Evolutionary conservation across 30 jellyfish, hydroid and myxozoan species (phyloP).

Genomic region (Nemopilema nomurai): DNA sequence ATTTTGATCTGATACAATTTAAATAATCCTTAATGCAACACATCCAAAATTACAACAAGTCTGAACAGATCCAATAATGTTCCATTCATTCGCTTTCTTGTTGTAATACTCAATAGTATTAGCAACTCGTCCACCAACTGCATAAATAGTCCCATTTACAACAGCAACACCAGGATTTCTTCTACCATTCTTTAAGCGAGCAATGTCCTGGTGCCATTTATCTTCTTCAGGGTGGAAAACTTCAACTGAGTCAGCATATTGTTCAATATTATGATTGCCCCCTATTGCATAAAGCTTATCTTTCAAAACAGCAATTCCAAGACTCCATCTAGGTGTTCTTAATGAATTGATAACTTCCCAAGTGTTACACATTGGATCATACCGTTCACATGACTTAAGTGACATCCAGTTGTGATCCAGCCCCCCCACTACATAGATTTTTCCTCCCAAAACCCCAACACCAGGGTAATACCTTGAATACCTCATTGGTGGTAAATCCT

Average conservation of each 20-base stretch:
- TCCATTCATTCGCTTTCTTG: slow-evolving; percentile 78
- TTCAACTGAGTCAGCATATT: slow-evolving; percentile 94
- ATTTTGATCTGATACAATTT: not conserved
- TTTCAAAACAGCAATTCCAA: slow-evolving; percentile 88
- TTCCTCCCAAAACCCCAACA: slow-evolving; percentile 87
- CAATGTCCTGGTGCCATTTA: slow-evolving; percentile 75
- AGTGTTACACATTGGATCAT: slow-evolving; percentile 69
- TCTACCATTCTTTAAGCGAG: slow-evolving; percentile 90
- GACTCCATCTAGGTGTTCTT: slow-evolving; percentile 91
- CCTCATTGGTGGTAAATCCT: slow-evolving; percentile 77
- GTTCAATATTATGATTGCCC: slow-evolving; percentile 94
- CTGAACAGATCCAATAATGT: slow-evolving; percentile 84
- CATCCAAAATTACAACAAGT: slow-evolving; percentile 97
- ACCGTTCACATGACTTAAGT: slow-evolving; percentile 72
- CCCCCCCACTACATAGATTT: slow-evolving; percentile 92
- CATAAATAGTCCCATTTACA: slow-evolving; percentile 85
- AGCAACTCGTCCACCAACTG: slow-evolving; percentile 97
- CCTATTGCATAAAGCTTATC: slow-evolving; percentile 88
- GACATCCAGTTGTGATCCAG: slow-evolving; percentile 93
- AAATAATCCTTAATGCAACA: slow-evolving; percentile 87
- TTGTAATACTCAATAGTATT: slow-evolving; percentile 92
- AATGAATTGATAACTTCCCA: slow-evolving; percentile 83
- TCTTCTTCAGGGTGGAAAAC: slow-evolving; percentile 75
- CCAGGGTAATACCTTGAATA: slow-evolving; percentile 92
- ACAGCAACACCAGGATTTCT: slow-evolving; percentile 96